These are phyloP conservation scores for Yponomeuta plumbellus DNA, from an alignment of 2,888 invertebrate species.

Conservation along the genomic window DNA sequence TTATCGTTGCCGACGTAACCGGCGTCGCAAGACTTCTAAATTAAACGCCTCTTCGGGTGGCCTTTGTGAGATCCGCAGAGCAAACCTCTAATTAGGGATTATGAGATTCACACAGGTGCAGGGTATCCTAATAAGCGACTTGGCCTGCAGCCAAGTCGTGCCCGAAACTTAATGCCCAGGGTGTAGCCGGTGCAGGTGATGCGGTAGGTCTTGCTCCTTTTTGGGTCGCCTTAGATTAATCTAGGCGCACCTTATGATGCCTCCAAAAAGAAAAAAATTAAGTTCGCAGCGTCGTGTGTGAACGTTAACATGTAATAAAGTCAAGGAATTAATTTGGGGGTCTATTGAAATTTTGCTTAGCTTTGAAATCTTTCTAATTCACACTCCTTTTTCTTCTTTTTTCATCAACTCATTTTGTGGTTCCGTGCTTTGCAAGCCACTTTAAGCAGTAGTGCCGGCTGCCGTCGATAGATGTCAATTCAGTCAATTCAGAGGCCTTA, in stretches of 20 bases:
- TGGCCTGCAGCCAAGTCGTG: slow-evolving; percentile 71
- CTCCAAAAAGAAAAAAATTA: not conserved
- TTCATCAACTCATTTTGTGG: too few relatives aligned
- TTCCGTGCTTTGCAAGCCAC: too few relatives aligned
- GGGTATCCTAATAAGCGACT: slow-evolving; percentile 70
- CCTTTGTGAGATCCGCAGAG: slow-evolving; percentile 63
- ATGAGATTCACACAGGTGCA: slow-evolving; percentile 76
- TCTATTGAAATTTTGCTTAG: not conserved
- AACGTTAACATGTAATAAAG: not conserved
- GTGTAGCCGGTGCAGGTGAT: slow-evolving; percentile 65
- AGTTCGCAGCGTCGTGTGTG: not conserved
- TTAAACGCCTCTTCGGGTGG: slow-evolving; percentile 24
- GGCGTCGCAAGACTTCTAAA: slow-evolving; percentile 30
- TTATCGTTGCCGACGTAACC: too few relatives aligned
- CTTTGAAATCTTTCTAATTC: too few relatives aligned
- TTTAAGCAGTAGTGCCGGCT: too few relatives aligned
- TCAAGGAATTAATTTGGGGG: not conserved
- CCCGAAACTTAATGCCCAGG: slow-evolving; percentile 61
- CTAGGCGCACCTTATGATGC: slow-evolving; percentile 40
- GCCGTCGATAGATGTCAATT: too few relatives aligned
- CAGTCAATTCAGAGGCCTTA: too few relatives aligned
- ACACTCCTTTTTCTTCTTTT: too few relatives aligned
- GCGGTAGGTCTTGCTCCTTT: slow-evolving; percentile 42
- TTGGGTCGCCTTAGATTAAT: slow-evolving; percentile 48
- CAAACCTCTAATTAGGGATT: slow-evolving; percentile 76